Conservation (phyloP, 2,113 vertebrate species). For the Chlorodrepanis virens region DNA sequence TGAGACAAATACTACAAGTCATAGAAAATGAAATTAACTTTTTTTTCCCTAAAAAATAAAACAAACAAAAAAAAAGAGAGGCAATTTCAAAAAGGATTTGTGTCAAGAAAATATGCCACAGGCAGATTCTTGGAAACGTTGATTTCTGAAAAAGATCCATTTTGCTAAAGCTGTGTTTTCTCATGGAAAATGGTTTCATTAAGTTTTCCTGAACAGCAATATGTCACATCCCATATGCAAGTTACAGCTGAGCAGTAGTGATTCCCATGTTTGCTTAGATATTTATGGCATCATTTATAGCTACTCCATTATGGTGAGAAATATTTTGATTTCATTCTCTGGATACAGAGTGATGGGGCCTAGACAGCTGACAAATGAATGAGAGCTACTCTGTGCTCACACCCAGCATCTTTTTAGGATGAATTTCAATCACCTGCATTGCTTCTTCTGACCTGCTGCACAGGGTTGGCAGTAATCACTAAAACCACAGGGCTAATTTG, state of each 20-base stretch:
- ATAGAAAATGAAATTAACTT: neutral
- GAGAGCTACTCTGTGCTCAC: neutral
- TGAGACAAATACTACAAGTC: neutral
- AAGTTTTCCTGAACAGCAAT: conserved; percentile 46
- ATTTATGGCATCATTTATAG: conserved; percentile 51
- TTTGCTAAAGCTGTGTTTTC: conserved; percentile 42
- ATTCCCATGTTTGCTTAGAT: conserved; percentile 54
- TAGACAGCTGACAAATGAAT: conserved; percentile 30
- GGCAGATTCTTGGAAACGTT: conserved; percentile 24
- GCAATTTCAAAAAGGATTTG: neutral
- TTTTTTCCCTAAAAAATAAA: neutral
- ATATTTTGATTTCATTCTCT: conserved; percentile 24
- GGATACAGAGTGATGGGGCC: neutral
- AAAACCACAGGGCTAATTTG: neutral
- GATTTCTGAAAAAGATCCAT: conserved; percentile 18
- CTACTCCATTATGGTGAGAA: conserved; percentile 13
- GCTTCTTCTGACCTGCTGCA: neutral
- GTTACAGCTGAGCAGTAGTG: conserved; percentile 21
- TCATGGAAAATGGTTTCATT: conserved; percentile 42
- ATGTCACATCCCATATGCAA: conserved; percentile 51
- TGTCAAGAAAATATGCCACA: neutral
- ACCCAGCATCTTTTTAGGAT: neutral
- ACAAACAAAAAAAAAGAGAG: too few species aligned
- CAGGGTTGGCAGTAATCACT: neutral
- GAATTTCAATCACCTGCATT: conserved; percentile 20